Conservation (phyloP, 2,888 invertebrate species). For the Itoplectis maculator region DNA sequence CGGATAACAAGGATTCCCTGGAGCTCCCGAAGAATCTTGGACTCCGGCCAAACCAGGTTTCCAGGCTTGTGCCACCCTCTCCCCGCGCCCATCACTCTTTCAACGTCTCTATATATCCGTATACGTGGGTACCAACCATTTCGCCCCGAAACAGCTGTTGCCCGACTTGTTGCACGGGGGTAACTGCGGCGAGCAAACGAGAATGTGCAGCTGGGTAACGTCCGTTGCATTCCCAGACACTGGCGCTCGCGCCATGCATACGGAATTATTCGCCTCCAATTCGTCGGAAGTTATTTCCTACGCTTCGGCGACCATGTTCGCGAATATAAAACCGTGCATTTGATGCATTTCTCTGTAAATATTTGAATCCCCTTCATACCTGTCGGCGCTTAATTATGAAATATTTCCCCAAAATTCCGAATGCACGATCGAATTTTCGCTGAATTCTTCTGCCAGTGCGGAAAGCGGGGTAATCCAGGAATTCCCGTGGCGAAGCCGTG, state of each 20-base stretch:
- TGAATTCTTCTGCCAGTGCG: no score
- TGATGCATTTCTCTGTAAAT: not conserved
- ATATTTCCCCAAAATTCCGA: no score
- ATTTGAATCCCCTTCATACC: not conserved
- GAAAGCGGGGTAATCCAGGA: no score
- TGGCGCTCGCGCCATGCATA: not conserved
- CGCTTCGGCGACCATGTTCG: not conserved
- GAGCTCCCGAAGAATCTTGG: slow-evolving; percentile 68
- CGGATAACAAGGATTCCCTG: slow-evolving; percentile 48
- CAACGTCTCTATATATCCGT: slow-evolving; percentile 38
- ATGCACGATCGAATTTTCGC: no score
- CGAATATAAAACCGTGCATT: not conserved
- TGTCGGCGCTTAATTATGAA: no score
- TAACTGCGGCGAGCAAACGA: slow-evolving; percentile 32
- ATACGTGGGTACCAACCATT: slow-evolving; percentile 66
- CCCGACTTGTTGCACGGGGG: slow-evolving; percentile 79
- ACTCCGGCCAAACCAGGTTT: slow-evolving; percentile 72
- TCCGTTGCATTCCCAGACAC: slow-evolving; percentile 26
- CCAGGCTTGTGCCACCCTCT: slow-evolving; percentile 28
- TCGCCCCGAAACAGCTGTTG: slow-evolving; percentile 78
- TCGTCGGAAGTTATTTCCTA: not conserved
- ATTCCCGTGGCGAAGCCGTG: no score
- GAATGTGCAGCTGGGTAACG: slow-evolving; percentile 32
- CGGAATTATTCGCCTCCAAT: not conserved
- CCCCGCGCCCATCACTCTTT: slow-evolving; percentile 6